phyloP scores from a whole-genome alignment of 2,113 vertebrate genomes.

The zebrafish (Danio rerio) region GRCz12tu NC_133187.1:11320501-11321000 shows the following conservation, averaged over 20 bases:
- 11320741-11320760: neutral
- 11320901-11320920: no score
- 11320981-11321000: no score
- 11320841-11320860: no score
- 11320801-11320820: no score
- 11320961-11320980: no score
- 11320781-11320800: no score
- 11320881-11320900: no score
- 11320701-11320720: conserved; percentile 17
- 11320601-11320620: conserved; percentile 6
- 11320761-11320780: no score
- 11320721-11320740: conserved; percentile 2
- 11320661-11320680: conserved; percentile 11
- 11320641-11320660: neutral
- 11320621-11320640: neutral
- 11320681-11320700: conserved; percentile 30
- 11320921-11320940: no score
- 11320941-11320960: no score
- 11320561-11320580: neutral
- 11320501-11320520: neutral
- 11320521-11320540: neutral
- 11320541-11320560: conserved; percentile 11
- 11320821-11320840: no score
- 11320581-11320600: conserved; percentile 24
- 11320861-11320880: no score